Evolutionary conservation across 30 jellyfish, hydroid and myxozoan genomes (phyloP), one percentile per base, ranked within the genome.

Genomic region (Hydractinia echinata): DNA sequence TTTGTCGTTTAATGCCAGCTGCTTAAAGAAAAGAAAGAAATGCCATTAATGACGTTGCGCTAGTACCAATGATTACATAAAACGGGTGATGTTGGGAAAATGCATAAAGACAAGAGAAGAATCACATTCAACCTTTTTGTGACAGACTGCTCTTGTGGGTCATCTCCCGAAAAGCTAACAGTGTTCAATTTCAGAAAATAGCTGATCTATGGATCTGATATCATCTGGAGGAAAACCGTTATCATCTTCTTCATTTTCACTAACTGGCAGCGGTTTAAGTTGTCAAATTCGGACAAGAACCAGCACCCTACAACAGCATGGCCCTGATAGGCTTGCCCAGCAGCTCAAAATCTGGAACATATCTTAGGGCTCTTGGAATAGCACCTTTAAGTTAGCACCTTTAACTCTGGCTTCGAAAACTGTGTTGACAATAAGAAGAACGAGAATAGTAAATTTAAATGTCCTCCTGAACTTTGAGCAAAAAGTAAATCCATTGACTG

Each of bases 251-350:
- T 54, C 67, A 20, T 19, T 8, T 6, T 54, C 81, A 9, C 51
- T 4, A 8, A 9, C 51, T 4, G 1, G 70, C 81, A 13, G 51
- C 44, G 44, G 30, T 71, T 71, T 20, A 55, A 71, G 9, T 71
- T 71, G 67, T 71, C 81, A 50, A 71, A 71, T 71, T 50, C 18
- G 50, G 78, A 8, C 30, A 71, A 8, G 53, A 71, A 20, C 0
- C 9, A 71, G 49, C 71, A 71, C 61, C 1, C 4, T 16, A 48
- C 19, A 1, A 11, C 51, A 60, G 30, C 80, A 14, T 70, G 80
- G 48, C 81, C 81, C 5, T 71, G 81, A 52, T n/a, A 50, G 78
- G n/a, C 21, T 10, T 48, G 20, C 14, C 68, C 81, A 71, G 81
- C 81, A n/a, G 81, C 0, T 15, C 5, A 3, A 2, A 4, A 71